These are phyloP conservation scores for Melanotaenia duboulayi DNA, from an alignment of 2,113 vertebrate genomes.

Conservation along the genomic window DNA sequence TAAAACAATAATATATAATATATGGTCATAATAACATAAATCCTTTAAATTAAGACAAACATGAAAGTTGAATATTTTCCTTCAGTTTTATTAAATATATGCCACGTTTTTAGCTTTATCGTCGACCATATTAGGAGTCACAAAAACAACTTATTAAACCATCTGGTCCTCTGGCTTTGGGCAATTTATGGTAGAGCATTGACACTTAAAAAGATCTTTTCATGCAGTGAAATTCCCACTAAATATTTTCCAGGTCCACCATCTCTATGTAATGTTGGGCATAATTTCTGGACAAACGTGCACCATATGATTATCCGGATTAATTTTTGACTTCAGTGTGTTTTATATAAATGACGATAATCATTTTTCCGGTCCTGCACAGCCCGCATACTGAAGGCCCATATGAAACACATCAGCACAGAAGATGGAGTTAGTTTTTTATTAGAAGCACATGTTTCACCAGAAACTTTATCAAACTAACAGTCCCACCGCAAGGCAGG, in stretches of 20 bases:
- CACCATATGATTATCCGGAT: background rate
- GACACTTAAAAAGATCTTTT: background rate
- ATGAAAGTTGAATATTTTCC: no score
- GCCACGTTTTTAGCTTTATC: no score
- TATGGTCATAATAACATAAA: no score
- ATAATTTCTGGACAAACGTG: background rate
- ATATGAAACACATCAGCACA: conserved; percentile 39
- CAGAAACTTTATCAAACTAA: background rate
- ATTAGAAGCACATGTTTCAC: conserved; percentile 41
- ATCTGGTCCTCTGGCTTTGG: no score
- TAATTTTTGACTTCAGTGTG: conserved; percentile 21
- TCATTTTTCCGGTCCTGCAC: conserved; percentile 7
- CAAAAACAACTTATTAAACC: no score
- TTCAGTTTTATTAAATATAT: no score
- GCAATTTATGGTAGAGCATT: no score
- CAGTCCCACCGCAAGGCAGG: background rate
- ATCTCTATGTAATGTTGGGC: background rate
- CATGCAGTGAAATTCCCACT: background rate
- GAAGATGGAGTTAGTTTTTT: conserved; percentile 2
- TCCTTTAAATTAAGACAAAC: no score
- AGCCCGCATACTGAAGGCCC: background rate
- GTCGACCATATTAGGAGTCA: no score
- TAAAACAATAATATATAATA: no score
- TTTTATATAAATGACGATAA: conserved; percentile 5
- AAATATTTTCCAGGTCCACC: background rate